A percentile compares a stretch with the other conserved stretches of the same genome.
Conservation (phyloP, 2,113 vertebrate species). For the Brienomyrus brachyistius region DNA sequence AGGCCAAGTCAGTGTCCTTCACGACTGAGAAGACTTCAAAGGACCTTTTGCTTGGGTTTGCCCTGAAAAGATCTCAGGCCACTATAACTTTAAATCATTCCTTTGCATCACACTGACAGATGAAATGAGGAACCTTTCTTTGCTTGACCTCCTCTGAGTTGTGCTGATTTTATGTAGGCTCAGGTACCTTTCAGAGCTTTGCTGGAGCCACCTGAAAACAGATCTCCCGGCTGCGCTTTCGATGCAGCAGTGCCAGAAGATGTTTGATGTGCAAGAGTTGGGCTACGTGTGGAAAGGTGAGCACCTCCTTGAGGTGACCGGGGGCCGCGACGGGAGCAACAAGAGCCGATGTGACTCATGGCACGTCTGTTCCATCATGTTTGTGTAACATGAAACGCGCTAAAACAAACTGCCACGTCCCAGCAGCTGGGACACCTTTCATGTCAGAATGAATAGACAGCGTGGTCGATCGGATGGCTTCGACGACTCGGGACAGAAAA, state of each 20-base stretch:
- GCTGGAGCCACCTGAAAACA: neutral
- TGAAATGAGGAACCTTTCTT: neutral
- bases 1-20: neutral
- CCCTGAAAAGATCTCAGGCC: neutral
- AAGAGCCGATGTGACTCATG: conserved; percentile 40
- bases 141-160: neutral
- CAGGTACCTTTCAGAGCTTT: neutral
- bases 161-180: neutral
- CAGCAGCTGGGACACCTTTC: conserved; percentile 48
- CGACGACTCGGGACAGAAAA: neutral
- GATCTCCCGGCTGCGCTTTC: neutral
- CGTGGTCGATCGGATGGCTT: conserved; percentile 56
- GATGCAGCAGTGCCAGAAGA: neutral
- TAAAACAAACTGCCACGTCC: conserved; percentile 58
- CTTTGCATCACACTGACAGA: neutral
- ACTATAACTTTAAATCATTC: neutral
- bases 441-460: conserved; percentile 42
- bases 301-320: neutral
- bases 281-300: neutral
- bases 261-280: neutral
- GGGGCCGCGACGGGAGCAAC: conserved; percentile 28
- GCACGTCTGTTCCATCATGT: conserved; percentile 50
- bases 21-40: neutral
- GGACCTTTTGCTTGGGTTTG: neutral
- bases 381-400: conserved; percentile 46